Evolutionary conservation across 2,113 vertebrate genomes (phyloP), one percentile per base, ranked within the genome.

Genomic region (Sigmodon hispidus): DNA sequence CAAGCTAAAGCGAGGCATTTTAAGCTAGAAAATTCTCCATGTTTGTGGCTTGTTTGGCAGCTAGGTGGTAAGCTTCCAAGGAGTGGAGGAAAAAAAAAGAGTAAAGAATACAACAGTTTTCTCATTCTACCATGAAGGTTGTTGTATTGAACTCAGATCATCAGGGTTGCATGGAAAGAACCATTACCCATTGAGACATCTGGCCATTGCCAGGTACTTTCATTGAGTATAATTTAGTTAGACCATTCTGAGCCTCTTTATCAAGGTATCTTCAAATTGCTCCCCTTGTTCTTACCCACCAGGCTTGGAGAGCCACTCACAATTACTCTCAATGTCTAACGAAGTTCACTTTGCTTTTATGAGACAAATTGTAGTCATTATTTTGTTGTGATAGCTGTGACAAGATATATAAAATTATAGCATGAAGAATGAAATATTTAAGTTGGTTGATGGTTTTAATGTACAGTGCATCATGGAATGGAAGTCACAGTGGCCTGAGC

Each of bases 231-330:
- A 93, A 26, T 22, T 48, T 26, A 26, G 7, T 84, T n/a, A 24
- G 26, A 10, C 1, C 36, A 1, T 4, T 43, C 13, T 57, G 12
- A 22, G 1, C 45, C 7, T 77, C 7, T 52, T 93, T 87, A 24
- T 22, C 36, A 67, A 43, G 7, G 34, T 29, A 21, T 3, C 26
- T 40, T 93, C 45, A 93, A 57, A n/a, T 15, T 31, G 11, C 26
- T 19, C 13, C 13, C 1, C 4, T 31, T 12, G 26, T 40, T 4
- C 40, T 45, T 63, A 43, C 59, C 26, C 48, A 2, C 77, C 19
- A 48, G 21, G 7, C 4, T 4, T 36, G 1, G 1, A 4, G 45
- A 5, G 16, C 22, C 2, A n/a, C 26, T 3, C 7, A 65, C 43
- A 52, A 73, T 65, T 12, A 40, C 40, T 16, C 11, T 79, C 19